Conservation (phyloP, 2,113 vertebrate species). For the Herpetotheres cachinnans region DNA sequence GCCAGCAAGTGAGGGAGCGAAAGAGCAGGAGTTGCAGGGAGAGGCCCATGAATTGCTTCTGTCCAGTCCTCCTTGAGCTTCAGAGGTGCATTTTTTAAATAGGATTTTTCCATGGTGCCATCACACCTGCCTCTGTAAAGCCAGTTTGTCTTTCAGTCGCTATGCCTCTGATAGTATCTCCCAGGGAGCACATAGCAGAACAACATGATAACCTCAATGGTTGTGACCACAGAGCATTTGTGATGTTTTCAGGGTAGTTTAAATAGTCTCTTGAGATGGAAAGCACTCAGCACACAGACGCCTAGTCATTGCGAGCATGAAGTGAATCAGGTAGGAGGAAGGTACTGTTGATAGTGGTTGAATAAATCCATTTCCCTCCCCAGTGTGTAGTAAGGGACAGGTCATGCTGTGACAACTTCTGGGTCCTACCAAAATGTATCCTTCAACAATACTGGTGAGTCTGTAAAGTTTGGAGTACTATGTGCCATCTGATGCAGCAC, state of each 20-base stretch:
- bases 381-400: neutral
- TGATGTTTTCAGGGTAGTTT: neutral
- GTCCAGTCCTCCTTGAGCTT: neutral
- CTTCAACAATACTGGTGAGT: neutral
- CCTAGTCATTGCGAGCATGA: neutral
- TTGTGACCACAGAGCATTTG: neutral
- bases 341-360: neutral
- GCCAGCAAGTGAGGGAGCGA: neutral
- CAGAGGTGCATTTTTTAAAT: neutral
- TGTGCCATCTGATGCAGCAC: neutral
- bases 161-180: neutral
- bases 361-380: neutral
- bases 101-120: conserved; percentile 24
- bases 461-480: neutral
- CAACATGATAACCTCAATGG: neutral
- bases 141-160: neutral
- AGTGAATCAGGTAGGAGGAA: neutral
- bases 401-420: neutral
- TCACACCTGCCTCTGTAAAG: neutral
- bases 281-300: neutral
- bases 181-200: neutral
- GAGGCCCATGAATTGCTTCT: neutral
- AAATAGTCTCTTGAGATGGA: neutral
- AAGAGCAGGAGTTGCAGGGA: neutral
- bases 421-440: neutral